Percentiles rank a stretch among this genome's conserved stretches.
Conservation (phyloP, 1,140 invertebrate species). For the Eriocheir sinensis region DNA sequence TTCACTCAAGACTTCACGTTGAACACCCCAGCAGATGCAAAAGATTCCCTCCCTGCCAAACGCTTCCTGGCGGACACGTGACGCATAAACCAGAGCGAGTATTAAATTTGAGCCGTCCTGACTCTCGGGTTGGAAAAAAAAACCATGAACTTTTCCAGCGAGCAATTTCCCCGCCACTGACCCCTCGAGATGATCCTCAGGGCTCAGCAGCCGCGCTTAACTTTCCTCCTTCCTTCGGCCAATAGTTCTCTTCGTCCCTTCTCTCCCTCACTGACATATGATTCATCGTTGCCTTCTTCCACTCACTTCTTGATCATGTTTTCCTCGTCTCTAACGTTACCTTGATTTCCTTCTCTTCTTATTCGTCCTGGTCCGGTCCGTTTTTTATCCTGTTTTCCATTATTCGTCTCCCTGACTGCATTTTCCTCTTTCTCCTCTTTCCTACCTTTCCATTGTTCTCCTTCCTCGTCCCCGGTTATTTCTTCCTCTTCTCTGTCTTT, state of each 20-base stretch:
- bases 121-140: background rate
- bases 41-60: background rate
- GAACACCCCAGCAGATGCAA: background rate
- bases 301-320: background rate
- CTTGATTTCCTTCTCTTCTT: background rate
- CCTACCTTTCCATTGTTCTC: too few relatives aligned
- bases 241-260: too few relatives aligned
- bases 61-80: background rate
- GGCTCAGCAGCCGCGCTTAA: background rate
- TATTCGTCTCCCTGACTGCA: background rate
- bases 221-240: too few relatives aligned
- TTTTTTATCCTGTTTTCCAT: background rate
- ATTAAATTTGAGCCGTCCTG: background rate
- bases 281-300: too few relatives aligned
- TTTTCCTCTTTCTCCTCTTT: background rate
- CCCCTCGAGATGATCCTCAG: background rate
- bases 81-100: background rate
- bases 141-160: background rate
- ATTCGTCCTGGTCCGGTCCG: too few relatives aligned
- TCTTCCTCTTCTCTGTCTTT: too few relatives aligned
- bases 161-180: background rate
- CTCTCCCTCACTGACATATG: background rate
- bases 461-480: too few relatives aligned
- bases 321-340: background rate
- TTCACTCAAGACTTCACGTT: background rate